These are phyloP conservation scores for Ennomos fuscantarius DNA, from an alignment of 2,888 invertebrate species.

Conservation along the genomic window DNA sequence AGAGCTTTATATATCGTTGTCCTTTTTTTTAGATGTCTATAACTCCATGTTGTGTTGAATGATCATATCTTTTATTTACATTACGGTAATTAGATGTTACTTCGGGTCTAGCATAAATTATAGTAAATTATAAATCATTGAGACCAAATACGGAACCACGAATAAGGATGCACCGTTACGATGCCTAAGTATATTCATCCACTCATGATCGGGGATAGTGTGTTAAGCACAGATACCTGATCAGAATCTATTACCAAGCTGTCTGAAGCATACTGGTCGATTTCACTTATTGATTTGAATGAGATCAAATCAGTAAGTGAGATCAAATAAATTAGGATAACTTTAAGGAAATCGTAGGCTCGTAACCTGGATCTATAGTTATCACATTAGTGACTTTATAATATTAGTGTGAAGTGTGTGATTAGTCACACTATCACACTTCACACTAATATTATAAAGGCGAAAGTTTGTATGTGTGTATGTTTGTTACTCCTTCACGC, in stretches of 20 bases:
- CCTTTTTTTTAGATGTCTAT: no score
- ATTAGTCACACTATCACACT: no score
- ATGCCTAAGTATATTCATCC: constrained; percentile 57
- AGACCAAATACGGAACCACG: constrained; percentile 49
- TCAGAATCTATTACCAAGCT: constrained; percentile 54
- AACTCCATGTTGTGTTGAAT: no score
- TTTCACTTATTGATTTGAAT: constrained; percentile 52
- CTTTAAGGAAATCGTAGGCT: neutral
- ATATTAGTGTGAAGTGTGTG: no score
- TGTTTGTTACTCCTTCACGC: no score
- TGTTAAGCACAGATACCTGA: constrained; percentile 68
- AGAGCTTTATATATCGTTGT: constrained; percentile 3
- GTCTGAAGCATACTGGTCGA: constrained; percentile 38
- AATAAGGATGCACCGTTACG: constrained; percentile 66
- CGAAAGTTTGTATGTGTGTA: no score
- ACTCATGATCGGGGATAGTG: constrained; percentile 62
- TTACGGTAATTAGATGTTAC: constrained; percentile 1
- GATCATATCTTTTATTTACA: no score
- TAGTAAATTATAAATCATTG: constrained; percentile 31
- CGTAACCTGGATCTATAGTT: neutral
- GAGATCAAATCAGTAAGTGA: no score
- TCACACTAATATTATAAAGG: no score
- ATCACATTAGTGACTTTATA: no score
- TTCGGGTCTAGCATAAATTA: constrained; percentile 11
- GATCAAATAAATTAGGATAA: neutral